Base-by-base conservation (phyloP, 2,888 invertebrate species). In the Lamproptera curius region DNA sequence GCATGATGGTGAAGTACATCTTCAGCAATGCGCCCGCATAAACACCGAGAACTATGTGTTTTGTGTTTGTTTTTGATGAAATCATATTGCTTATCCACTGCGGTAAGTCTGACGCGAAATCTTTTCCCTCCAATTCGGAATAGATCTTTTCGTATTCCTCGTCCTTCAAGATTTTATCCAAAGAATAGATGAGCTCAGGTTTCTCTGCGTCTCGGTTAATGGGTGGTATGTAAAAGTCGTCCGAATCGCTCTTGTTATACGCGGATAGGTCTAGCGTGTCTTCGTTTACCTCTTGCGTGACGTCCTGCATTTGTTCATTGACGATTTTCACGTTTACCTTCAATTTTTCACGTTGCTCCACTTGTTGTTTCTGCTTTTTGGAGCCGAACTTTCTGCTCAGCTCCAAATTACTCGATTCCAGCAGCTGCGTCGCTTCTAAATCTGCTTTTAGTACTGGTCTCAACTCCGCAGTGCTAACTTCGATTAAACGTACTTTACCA, bases 361-460 rank as follows among this genome's bases (percentile, higher is more conserved):
- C 89, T 39, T 72, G 70, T 55, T 91, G 71, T 62, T 90, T 92
- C 0, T 80, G 78, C 60, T 84, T 90, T 54, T 92, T 92, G 0
- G 92, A 92, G 1, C 92, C 92, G 61, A 92, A 92, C 54, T 91
- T 87, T 58, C 90, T 90, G 38, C 90, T 90, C 0, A 92, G 68
- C 42, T 86, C 86, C 15, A 80, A 60, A 35, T 66, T 59, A 14
- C 73, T 80, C 0, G 69, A 74, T 13, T 85, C 77, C 0, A 67
- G 43, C 0, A 57, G 20, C 5, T 68, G 61, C 0, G 67, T 42
- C 0, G 61, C 42, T 5, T 69, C 63, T 1, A 63, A 28, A 1
- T 72, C 62, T 0, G 53, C 56, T 49, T 66, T 67, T 0, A 78
- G 13, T 0, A 61, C 20, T 0, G 85, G 81, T 58, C 76, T 76